Base-by-base conservation (phyloP, 2,113 vertebrate genomes). In the Leuciscus idus region DNA sequence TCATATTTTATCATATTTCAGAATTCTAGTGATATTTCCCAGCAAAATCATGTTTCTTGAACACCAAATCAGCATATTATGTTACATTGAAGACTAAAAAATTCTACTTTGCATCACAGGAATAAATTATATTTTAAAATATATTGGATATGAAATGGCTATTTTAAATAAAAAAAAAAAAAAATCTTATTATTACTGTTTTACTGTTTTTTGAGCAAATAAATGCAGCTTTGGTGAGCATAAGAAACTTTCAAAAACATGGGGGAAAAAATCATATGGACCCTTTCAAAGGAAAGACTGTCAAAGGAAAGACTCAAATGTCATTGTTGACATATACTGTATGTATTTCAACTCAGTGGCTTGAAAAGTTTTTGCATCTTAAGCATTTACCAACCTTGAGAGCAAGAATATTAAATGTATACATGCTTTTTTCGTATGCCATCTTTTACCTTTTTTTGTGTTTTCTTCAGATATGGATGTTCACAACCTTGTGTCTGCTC, bases 61-160 rank as follows among this genome's bases (percentile, higher is more conserved):
- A 52, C 50, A 52, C 50, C 13, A 52, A 15, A 48, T 52, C 50
- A 55, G 50, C 50, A 55, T 50, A 50, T 50, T 1, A 13, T 55
- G 50, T 55, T 55, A 55, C 15, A 19, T 0, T 55, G 50, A 55
- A 6, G 4, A 19, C 50, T 55, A 55, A 55, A 59, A 55, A 17
- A 19, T 4, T 4, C 0, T 0, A 13, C 3, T 52, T 52, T 1
- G 50, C 1, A 1, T 55, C 17, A 19, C 52, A 19, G 5, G 15
- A 55, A 55, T 55, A 52, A 55, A 19, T 55, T 55, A 19, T 6
- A 55, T 55, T 15, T 15, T 4, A 52, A 52, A 52, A 59, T 8
- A 3, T 8, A 59, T 21, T n/a, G 8, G 8, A 59, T 23, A 21
- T 9, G 1, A n/a, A n/a, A 61, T 1, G 2, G 7, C 23, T 61